Evolutionary conservation across 1,140 invertebrate species (phyloP).

Genomic region (Pentalonia nigronervosa): DNA sequence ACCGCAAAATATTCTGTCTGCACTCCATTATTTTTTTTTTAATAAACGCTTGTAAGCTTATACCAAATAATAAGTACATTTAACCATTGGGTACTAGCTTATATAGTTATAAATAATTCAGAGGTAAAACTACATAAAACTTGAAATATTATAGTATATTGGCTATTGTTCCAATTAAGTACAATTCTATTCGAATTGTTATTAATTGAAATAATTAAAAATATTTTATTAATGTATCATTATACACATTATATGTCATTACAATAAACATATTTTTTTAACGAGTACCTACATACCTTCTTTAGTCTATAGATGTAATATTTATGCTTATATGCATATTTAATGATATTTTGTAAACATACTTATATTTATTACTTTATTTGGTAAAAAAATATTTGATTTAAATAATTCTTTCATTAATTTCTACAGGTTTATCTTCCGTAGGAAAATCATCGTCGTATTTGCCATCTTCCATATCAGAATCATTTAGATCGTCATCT

Average conservation of each 20-base stretch:
- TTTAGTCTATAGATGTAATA: background rate
- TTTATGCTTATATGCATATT: background rate
- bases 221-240: no score
- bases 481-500: slow-evolving; percentile 58
- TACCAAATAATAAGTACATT: background rate
- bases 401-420: background rate
- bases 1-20: background rate
- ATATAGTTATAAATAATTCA: no score
- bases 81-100: no score
- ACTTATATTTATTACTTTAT: background rate
- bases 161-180: no score
- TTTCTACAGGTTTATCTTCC: slow-evolving; percentile 57
- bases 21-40: background rate
- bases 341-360: background rate
- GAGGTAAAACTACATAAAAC: background rate
- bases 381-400: background rate
- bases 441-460: slow-evolving; percentile 59
- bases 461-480: slow-evolving; percentile 57
- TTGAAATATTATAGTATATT: background rate
- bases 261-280: background rate
- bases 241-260: background rate
- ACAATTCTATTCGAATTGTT: no score
- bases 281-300: no score
- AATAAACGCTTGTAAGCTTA: background rate
- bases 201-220: background rate